phyloP scores from a whole-genome alignment of 2,797 vertebrate species.

The Rhyacichthys aspro region DNA sequence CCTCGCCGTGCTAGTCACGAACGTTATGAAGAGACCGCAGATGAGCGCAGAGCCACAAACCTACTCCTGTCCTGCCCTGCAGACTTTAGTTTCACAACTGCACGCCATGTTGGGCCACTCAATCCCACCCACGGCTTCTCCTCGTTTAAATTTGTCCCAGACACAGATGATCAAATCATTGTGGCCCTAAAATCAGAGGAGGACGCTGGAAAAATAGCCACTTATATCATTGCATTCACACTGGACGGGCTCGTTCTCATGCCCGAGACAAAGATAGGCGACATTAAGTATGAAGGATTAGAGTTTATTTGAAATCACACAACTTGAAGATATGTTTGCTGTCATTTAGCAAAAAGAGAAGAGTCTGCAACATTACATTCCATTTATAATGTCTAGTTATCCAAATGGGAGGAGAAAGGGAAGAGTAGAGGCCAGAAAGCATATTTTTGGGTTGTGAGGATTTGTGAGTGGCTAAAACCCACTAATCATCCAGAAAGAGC shows the following conservation, averaged over 20 bases:
- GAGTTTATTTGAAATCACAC: slow-evolving; percentile 86
- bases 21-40: slow-evolving; percentile 88
- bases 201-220: slow-evolving; percentile 85
- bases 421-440: not conserved
- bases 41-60: slow-evolving; percentile 88
- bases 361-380: not conserved
- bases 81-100: slow-evolving; percentile 83
- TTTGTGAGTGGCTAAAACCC: not conserved
- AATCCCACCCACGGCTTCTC: slow-evolving; percentile 94
- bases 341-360: not conserved
- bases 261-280: slow-evolving; percentile 90
- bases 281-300: slow-evolving; percentile 92
- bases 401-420: slow-evolving; percentile 6
- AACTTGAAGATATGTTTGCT: not conserved
- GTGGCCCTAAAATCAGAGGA: slow-evolving; percentile 96
- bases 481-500: not conserved
- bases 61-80: slow-evolving; percentile 86
- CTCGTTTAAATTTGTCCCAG: slow-evolving; percentile 94
- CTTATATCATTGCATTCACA: slow-evolving; percentile 93
- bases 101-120: slow-evolving; percentile 78
- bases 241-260: slow-evolving; percentile 90
- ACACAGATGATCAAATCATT: slow-evolving; percentile 90
- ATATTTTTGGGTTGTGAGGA: not conserved
- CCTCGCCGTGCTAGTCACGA: slow-evolving; percentile 90
- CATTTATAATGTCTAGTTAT: not conserved